Evolutionary conservation across 2,797 vertebrate genomes (phyloP).

Genomic region (Sebastes matsubarae): DNA sequence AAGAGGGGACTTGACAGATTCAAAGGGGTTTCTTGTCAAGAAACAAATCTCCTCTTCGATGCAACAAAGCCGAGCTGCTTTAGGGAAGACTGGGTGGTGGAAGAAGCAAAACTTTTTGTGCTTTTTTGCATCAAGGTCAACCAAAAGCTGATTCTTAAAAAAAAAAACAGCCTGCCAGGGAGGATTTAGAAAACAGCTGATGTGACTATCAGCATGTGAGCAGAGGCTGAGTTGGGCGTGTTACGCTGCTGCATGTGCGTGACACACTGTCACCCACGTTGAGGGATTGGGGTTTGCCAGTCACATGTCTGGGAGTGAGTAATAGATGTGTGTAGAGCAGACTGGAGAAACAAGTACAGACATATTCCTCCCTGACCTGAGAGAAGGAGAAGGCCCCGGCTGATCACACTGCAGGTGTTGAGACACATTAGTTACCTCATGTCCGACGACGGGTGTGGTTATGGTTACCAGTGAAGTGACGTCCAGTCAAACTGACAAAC

Average conservation of each 20-base stretch:
- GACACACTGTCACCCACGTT: constrained; percentile 46
- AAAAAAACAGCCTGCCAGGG: constrained; percentile 2
- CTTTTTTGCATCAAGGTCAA: constrained; percentile 2
- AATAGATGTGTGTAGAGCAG: constrained; percentile 49
- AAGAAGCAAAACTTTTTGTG: background rate
- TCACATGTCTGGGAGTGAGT: constrained; percentile 77
- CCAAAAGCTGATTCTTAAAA: background rate
- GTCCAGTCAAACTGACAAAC: constrained; percentile 44
- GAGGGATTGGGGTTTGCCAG: constrained; percentile 56
- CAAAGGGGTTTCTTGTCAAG: constrained; percentile 10
- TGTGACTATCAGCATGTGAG: constrained; percentile 60
- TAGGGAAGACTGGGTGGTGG: background rate
- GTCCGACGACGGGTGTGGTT: constrained; percentile 47
- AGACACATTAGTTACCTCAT: constrained; percentile 67
- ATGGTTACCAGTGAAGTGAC: constrained; percentile 39
- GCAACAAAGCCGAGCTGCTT: background rate
- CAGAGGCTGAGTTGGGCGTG: constrained; percentile 45
- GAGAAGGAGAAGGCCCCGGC: constrained; percentile 7
- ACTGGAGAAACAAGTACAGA: constrained; percentile 61
- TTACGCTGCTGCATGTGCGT: constrained; percentile 35
- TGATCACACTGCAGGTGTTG: constrained; percentile 56
- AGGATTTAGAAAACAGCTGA: constrained; percentile 69
- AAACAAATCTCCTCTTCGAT: constrained; percentile 1
- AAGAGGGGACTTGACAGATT: constrained; percentile 7
- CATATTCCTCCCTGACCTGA: constrained; percentile 65